These are phyloP conservation scores for Heliocidaris tuberculata DNA, from an alignment of 35 echinoderm and acorn worm species.

Conservation along the genomic window DNA sequence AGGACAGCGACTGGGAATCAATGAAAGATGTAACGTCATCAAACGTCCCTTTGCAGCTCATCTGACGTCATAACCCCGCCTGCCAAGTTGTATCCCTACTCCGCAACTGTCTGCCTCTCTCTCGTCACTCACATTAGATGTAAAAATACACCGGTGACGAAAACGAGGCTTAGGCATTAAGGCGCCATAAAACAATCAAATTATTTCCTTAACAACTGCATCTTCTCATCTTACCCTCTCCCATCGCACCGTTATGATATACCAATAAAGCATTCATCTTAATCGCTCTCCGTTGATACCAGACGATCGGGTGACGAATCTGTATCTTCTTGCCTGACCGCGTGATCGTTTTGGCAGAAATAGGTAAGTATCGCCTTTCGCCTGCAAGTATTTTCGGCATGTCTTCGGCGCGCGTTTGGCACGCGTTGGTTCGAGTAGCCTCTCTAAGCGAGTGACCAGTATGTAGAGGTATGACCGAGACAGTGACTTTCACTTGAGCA, in stretches of 20 bases:
- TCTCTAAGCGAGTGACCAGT: not conserved
- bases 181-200: conserved; percentile 10
- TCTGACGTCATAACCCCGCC: not conserved
- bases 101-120: not conserved
- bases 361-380: not conserved
- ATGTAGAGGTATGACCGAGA: not conserved
- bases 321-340: not conserved
- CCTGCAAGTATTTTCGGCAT: not conserved
- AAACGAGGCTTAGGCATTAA: not conserved
- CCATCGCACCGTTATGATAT: not conserved
- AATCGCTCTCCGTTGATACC: not conserved
- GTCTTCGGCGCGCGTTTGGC: not conserved
- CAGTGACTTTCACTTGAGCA: not conserved
- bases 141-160: not conserved
- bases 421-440: not conserved
- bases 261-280: conserved; percentile 17
- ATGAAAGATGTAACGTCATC: not conserved
- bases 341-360: not conserved
- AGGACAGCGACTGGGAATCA: not conserved
- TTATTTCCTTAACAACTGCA: not conserved
- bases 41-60: not conserved
- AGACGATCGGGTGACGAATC: not conserved
- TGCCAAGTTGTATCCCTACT: not conserved
- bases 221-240: not conserved
- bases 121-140: not conserved